Evolutionary conservation across 2,113 vertebrate genomes (phyloP), one percentile per base, ranked within the genome.

Genomic region (Grammomys dolichurus): DNA sequence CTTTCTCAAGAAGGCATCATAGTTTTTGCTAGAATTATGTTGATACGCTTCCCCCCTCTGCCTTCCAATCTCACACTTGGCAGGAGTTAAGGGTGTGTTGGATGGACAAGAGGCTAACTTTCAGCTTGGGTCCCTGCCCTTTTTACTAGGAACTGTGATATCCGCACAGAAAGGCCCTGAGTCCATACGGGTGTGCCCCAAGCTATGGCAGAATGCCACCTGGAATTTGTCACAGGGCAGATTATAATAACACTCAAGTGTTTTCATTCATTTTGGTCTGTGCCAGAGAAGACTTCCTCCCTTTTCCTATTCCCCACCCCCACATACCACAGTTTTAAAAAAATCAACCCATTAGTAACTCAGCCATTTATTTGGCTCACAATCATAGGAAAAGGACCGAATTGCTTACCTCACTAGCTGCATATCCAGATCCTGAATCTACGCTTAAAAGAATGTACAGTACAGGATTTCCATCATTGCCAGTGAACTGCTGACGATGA

Each of bases 371-470:
- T 95, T 46, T 95, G 93, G 11, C 88, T 92, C 91, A 96, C 77
- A 91, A 94, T 97, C 95, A 90, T 93, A 98, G 96, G 96, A 87
- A 96, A 98, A 96, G 48, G 88, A 69, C 93, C 80, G 88, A 40
- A 31, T 89, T 96, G 94, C 93, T 96, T 96, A 96, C 95, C 89
- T 91, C 94, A 96, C 78, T 75, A 22, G 51, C 1, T 70, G 20
- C 94, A 93, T 95, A 91, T 60, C 92, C 92, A 96, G 91, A 95
- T 88, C 76, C 80, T 73, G 77, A 97, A 80, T 87, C 76, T 75
- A 51, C 43, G 81, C 69, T 90, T 92, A 73, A 95, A 98, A 98
- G 69, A 98, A 54, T 92, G 90, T 31, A 58, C 17, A 58, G 84
- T 36, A 95, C 92, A 96, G 87, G 87, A 95, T 95, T 98, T 98